A percentile compares a stretch with the other conserved stretches of the same genome.
Conservation (phyloP, 2,113 vertebrate species). For the Clarias magur region DNA sequence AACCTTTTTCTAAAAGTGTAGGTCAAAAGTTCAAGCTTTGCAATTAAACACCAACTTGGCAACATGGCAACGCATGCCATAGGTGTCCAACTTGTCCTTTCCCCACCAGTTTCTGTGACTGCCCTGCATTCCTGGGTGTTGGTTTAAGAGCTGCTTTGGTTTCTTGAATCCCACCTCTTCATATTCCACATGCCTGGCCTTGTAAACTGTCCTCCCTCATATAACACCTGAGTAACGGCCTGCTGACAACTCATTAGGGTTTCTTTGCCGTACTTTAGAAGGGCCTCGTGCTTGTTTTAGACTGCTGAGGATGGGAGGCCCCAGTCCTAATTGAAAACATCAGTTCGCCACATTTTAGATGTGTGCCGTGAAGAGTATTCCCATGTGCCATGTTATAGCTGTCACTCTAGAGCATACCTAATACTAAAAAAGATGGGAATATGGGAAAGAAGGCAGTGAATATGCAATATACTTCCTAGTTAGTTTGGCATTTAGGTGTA, state of each 20-base stretch:
- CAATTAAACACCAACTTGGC: neutral
- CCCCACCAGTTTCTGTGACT: neutral
- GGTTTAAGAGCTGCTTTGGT: neutral
- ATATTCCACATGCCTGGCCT: slow-evolving; percentile 15
- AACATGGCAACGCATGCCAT: neutral
- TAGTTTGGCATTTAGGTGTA: neutral
- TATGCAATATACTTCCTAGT: neutral
- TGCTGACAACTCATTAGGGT: slow-evolving; percentile 69
- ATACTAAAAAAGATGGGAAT: neutral
- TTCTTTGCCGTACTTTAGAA: slow-evolving; percentile 63
- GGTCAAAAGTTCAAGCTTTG: neutral
- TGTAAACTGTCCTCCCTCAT: slow-evolving; percentile 58
- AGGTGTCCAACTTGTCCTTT: neutral
- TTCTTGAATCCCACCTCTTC: neutral
- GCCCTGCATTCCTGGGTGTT: neutral
- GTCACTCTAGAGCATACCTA: slow-evolving; percentile 53
- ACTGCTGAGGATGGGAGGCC: slow-evolving; percentile 67
- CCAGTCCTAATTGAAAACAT: slow-evolving; percentile 66
- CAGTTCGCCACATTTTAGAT: slow-evolving; percentile 64
- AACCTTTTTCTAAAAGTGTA: neutral
- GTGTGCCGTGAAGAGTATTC: slow-evolving; percentile 75
- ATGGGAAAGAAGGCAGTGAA: neutral
- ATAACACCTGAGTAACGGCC: slow-evolving; percentile 66
- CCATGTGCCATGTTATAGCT: slow-evolving; percentile 68
- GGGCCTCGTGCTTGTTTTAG: slow-evolving; percentile 73